Conservation (phyloP, 2,888 invertebrate species). For the Drosophila formosana region DNA sequence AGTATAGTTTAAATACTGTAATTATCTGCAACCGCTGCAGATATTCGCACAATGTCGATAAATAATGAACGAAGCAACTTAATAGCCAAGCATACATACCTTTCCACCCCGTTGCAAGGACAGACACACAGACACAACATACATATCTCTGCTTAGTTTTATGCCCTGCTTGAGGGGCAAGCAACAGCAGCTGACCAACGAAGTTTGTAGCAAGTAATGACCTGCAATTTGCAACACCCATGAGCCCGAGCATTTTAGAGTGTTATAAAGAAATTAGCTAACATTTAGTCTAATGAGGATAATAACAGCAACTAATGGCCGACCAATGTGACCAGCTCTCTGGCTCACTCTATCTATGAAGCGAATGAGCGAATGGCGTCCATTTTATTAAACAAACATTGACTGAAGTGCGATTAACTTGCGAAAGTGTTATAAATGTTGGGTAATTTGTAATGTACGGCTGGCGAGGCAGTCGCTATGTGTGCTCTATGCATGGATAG, state of each 20-base stretch:
- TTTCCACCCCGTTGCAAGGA: conserved; percentile 6
- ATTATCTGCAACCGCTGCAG: conserved; percentile 35
- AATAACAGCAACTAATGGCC: conserved; percentile 74
- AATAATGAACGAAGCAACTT: conserved; percentile 41
- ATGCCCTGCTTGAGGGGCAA: neutral
- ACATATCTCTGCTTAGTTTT: conserved; percentile 8
- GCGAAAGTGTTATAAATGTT: conserved; percentile 75
- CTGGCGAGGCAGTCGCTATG: neutral
- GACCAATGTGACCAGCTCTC: conserved; percentile 25
- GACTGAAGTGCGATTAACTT: conserved; percentile 76
- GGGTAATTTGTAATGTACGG: conserved; percentile 54
- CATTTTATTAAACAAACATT: conserved; percentile 73
- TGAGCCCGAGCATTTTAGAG: conserved; percentile 65
- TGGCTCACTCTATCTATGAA: neutral
- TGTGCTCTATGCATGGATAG: conserved; percentile 19
- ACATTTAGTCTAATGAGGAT: conserved; percentile 75
- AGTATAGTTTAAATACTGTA: conserved; percentile 10
- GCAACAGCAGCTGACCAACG: neutral
- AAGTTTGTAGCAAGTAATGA: conserved; percentile 49
- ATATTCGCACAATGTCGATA: conserved; percentile 43
- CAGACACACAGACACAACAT: conserved; percentile 5
- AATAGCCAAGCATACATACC: conserved; percentile 30
- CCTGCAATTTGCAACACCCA: conserved; percentile 61
- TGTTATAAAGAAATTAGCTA: conserved; percentile 78
- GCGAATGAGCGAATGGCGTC: conserved; percentile 5